phyloP scores from a whole-genome alignment of 1,140 invertebrate genomes.

The Dermatophagoides farinae region DNA sequence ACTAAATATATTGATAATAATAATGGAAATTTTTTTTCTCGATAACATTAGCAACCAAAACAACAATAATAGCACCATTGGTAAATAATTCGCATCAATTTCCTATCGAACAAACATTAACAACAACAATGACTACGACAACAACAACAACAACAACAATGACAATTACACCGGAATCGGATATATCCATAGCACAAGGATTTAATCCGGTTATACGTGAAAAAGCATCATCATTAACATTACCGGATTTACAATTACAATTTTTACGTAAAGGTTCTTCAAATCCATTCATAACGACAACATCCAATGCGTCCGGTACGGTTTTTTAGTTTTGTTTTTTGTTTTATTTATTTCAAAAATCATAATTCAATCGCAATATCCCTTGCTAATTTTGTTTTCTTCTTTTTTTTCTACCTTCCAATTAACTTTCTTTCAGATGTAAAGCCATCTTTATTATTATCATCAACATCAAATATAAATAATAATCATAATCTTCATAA shows the following conservation, averaged over 20 bases:
- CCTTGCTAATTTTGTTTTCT: not conserved
- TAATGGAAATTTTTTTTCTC: too few relatives aligned
- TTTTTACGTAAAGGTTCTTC: conserved; percentile 4
- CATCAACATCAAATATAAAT: too few relatives aligned
- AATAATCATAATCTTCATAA: too few relatives aligned
- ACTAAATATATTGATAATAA: too few relatives aligned
- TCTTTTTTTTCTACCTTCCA: not conserved
- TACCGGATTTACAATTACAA: conserved; percentile 2
- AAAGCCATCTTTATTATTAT: too few relatives aligned
- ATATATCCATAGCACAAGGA: not conserved
- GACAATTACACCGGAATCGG: not conserved
- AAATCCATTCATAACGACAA: conserved; percentile 1
- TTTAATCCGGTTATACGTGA: conserved; percentile 3
- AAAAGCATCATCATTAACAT: conserved; percentile 9
- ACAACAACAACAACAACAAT: conserved; percentile 1
- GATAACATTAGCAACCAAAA: not conserved
- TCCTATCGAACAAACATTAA: too few relatives aligned
- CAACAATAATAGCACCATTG: not conserved
- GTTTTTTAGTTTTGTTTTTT: not conserved
- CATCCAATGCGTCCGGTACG: not conserved
- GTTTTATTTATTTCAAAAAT: too few relatives aligned
- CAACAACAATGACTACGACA: not conserved
- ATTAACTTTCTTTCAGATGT: too few relatives aligned
- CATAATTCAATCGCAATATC: conserved; percentile 12
- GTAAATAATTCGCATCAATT: not conserved